These are phyloP conservation scores for Antheraea mylitta DNA, from an alignment of 1,140 invertebrate species.

Conservation along the genomic window DNA sequence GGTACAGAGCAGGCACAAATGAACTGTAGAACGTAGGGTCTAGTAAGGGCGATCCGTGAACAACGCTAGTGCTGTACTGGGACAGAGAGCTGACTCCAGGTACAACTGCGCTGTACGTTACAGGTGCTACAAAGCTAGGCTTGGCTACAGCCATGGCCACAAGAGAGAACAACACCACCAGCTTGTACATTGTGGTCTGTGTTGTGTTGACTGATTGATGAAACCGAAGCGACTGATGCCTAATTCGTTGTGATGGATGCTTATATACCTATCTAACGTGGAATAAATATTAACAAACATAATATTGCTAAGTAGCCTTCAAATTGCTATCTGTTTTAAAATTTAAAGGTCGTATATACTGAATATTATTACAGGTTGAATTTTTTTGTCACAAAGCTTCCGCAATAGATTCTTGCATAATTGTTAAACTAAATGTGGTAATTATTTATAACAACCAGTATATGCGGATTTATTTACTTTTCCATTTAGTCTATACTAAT, in stretches of 20 bases:
- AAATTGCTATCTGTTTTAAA: conserved; percentile 34
- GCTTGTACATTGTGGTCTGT: conserved; percentile 78
- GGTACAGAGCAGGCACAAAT: conserved; percentile 38
- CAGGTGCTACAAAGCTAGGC: conserved; percentile 57
- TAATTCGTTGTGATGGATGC: conserved; percentile 29
- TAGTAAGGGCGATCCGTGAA: conserved; percentile 45
- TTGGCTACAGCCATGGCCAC: conserved; percentile 66
- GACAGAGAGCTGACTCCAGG: conserved; percentile 56
- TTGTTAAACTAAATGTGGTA: not conserved
- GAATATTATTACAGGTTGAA: conserved; percentile 17
- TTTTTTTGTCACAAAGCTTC: conserved; percentile 36
- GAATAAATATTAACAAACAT: conserved; percentile 41
- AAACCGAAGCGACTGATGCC: conserved; percentile 61
- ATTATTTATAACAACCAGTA: not conserved
- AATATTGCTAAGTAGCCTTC: conserved; percentile 61
- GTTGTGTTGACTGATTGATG: conserved; percentile 57
- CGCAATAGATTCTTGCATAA: conserved; percentile 9
- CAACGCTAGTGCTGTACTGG: conserved; percentile 64
- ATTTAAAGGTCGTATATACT: conserved; percentile 25
- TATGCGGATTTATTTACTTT: too few species aligned
- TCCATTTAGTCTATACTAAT: too few species aligned
- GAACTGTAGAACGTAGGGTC: conserved; percentile 33
- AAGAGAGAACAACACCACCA: conserved; percentile 66
- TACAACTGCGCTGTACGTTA: conserved; percentile 49
- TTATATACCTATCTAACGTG: conserved; percentile 48